Evolutionary conservation across 2,113 vertebrate species (phyloP), one percentile per base, ranked within the genome.

Genomic region (Scopus umbretta): DNA sequence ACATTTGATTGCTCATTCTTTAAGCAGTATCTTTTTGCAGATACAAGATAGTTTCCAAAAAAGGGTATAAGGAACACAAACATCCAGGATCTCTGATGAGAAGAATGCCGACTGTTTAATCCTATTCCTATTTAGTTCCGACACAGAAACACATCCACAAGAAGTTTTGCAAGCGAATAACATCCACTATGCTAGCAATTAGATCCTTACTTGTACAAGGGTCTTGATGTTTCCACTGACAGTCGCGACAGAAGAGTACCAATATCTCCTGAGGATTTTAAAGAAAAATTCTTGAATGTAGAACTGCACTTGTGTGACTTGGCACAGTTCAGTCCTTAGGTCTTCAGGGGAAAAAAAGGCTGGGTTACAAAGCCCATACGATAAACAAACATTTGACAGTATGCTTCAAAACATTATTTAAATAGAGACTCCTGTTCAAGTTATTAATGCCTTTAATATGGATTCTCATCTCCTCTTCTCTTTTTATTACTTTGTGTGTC

Each of bases 361-460:
- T 78, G 82, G 5, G 6, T 25, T 61, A 73, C 59, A 85, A 93
- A 58, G 38, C 29, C 63, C 38, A 15, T 13, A 61, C 8, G 5
- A 63, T 3, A 86, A 65, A 76, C 72, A 67, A 86, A 62, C 16
- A 32, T 13, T 32, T 88, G 92, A 96, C 85, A 80, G 61, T 21
- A 18, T 49, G 34, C 80, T 95, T 85, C 55, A 43, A 96, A 95
- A 65, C 25, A 45, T 79, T 63, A 89, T 93, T 96, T 92, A 95
- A 95, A 96, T 90, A 68, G 56, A 86, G 81, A 85, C 47, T 92
- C 92, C 87, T 82, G 74, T 75, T 94, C 70, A 20, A 20, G 70
- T 97, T 96, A 97, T 96, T 95, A 91, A 97, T 97, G 96, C 40
- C 36, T 97, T 97, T 97, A 97, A 97, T 97, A 97, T 82, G 90